Evolutionary conservation across 2,797 vertebrate genomes (phyloP).

Genomic region (Manis pentadactyla): DNA sequence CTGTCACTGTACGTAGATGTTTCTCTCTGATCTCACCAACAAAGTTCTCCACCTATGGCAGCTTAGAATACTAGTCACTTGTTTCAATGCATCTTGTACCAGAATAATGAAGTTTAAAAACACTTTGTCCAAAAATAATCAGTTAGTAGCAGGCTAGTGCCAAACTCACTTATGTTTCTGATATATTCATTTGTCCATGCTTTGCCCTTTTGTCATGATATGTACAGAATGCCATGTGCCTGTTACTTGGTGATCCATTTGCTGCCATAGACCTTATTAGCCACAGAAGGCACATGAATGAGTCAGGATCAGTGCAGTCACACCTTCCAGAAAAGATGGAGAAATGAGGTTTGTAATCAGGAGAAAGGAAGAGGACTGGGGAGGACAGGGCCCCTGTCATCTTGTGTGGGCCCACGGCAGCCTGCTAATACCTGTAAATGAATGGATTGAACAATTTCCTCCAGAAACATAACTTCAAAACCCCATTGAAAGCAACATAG

Average conservation of each 20-base stretch:
- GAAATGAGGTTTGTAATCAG: rapidly evolving
- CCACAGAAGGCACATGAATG: rapidly evolving
- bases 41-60: neutral
- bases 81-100: constrained; percentile 13
- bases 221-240: neutral
- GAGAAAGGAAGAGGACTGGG: neutral
- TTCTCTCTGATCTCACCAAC: neutral
- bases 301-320: neutral
- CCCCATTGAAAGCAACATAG: neutral
- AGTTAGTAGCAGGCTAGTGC: constrained; percentile 38
- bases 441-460: neutral
- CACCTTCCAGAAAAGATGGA: neutral
- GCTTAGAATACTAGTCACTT: neutral
- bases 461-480: neutral
- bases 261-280: neutral
- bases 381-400: neutral
- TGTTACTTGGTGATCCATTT: neutral
- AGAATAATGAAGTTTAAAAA: constrained; percentile 45
- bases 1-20: neutral
- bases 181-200: neutral
- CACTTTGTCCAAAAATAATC: constrained; percentile 58
- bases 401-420: neutral
- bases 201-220: neutral
- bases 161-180: neutral
- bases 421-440: neutral